These are phyloP conservation scores for Apamea crenata DNA, from an alignment of 2,888 invertebrate species.

Conservation along the genomic window DNA sequence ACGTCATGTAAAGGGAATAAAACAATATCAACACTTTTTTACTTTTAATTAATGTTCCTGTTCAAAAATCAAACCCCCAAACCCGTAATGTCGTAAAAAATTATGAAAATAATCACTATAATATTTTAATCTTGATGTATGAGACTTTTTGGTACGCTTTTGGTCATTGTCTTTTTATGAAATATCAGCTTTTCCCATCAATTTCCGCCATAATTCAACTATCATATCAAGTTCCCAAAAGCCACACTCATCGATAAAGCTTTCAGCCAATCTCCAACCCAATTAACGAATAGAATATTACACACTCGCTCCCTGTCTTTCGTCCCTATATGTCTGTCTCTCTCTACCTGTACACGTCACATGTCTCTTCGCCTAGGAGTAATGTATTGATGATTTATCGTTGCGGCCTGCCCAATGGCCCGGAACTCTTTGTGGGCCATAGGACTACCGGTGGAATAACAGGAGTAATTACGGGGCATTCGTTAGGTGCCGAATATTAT, in stretches of 20 bases:
- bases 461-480: slow-evolving; percentile 45
- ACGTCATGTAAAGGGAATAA: too few relatives aligned
- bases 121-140: too few relatives aligned
- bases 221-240: slow-evolving; percentile 14
- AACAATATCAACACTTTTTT: too few relatives aligned
- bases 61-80: too few relatives aligned
- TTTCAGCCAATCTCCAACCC: slow-evolving; percentile 56
- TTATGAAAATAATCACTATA: too few relatives aligned
- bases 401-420: slow-evolving; percentile 76
- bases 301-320: slow-evolving; percentile 37
- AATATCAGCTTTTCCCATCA: background rate
- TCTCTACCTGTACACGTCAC: slow-evolving; percentile 58
- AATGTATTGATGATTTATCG: slow-evolving; percentile 81
- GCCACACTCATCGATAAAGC: slow-evolving; percentile 32
- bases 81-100: too few relatives aligned
- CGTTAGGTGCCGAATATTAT: slow-evolving; percentile 34
- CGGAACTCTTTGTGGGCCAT: slow-evolving; percentile 72
- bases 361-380: slow-evolving; percentile 68
- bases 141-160: too few relatives aligned
- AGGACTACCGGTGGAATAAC: slow-evolving; percentile 64
- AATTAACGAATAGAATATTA: slow-evolving; percentile 63
- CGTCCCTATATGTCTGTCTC: slow-evolving; percentile 28
- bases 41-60: too few relatives aligned
- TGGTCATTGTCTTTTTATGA: too few relatives aligned
- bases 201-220: slow-evolving; percentile 13